Evolutionary conservation across 64 coral and sea anemone genomes (phyloP).

Genomic region (Dendronephthya gigantea): DNA sequence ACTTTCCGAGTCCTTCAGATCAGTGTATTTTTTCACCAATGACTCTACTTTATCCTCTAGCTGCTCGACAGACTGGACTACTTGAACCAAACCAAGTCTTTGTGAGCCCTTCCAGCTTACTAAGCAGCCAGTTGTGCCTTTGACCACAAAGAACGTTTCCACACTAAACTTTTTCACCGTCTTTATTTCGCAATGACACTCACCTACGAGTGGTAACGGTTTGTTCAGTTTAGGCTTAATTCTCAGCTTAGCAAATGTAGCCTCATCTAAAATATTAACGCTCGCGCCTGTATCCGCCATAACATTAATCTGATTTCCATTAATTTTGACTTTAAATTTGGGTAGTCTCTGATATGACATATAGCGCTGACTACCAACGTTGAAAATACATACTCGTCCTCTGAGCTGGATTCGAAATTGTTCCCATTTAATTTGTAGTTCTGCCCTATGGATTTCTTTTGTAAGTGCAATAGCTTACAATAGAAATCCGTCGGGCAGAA

Average conservation of each 20-base stretch:
- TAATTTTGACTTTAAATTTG: slow-evolving; percentile 9
- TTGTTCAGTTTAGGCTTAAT: background rate
- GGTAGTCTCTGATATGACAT: no score
- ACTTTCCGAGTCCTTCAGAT: slow-evolving; percentile 29
- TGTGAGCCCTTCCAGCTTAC: background rate
- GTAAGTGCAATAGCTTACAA: no score
- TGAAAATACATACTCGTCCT: no score
- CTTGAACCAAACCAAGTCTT: background rate
- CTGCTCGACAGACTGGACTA: background rate
- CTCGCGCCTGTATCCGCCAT: slow-evolving; percentile 34
- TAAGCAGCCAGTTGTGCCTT: background rate
- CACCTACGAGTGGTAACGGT: background rate
- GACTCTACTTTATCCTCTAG: background rate
- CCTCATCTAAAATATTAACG: slow-evolving; percentile 24
- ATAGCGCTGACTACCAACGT: no score
- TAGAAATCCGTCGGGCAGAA: no score
- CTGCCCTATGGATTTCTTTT: no score
- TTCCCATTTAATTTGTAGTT: no score
- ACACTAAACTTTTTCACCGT: background rate
- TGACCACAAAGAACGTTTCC: background rate
- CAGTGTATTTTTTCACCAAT: slow-evolving; percentile 15
- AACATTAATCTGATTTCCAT: slow-evolving; percentile 1
- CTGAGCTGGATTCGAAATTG: no score
- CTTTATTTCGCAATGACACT: slow-evolving; percentile 11
- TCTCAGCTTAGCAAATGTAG: background rate